Conservation (phyloP, 2,888 invertebrate species). For the Dicyrtomina minuta region DNA sequence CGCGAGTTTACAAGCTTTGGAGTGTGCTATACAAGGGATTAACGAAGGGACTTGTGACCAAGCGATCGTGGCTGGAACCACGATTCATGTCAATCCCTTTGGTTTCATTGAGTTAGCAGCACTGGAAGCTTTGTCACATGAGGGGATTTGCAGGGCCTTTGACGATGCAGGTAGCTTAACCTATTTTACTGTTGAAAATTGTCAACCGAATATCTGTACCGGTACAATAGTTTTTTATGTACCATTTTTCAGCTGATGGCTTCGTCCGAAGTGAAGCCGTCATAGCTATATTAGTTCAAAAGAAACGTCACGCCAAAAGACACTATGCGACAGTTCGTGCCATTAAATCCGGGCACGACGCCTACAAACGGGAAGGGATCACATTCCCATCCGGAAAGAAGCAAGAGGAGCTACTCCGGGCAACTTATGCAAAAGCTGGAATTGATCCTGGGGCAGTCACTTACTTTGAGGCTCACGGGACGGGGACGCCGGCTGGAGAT, state of each 20-base stretch:
- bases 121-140: no score
- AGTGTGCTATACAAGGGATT: constrained; percentile 57
- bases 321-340: background rate
- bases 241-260: constrained; percentile 62
- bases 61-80: constrained; percentile 64
- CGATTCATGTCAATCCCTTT: constrained; percentile 62
- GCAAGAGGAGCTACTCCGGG: background rate
- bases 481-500: constrained; percentile 66
- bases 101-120: no score
- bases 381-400: constrained; percentile 1
- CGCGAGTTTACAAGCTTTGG: constrained; percentile 63
- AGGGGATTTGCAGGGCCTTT: no score
- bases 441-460: background rate
- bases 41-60: constrained; percentile 59
- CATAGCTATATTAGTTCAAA: no score
- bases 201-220: no score
- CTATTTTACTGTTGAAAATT: no score
- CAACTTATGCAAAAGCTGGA: constrained; percentile 1
- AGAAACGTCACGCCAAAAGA: background rate
- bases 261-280: constrained; percentile 16
- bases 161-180: no score
- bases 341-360: constrained; percentile 2
- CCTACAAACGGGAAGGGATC: constrained; percentile 6
- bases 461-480: constrained; percentile 7
- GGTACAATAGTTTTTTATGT: no score